Evolutionary conservation across 2,797 vertebrate genomes (phyloP).

Genomic region (Salmo trutta): DNA sequence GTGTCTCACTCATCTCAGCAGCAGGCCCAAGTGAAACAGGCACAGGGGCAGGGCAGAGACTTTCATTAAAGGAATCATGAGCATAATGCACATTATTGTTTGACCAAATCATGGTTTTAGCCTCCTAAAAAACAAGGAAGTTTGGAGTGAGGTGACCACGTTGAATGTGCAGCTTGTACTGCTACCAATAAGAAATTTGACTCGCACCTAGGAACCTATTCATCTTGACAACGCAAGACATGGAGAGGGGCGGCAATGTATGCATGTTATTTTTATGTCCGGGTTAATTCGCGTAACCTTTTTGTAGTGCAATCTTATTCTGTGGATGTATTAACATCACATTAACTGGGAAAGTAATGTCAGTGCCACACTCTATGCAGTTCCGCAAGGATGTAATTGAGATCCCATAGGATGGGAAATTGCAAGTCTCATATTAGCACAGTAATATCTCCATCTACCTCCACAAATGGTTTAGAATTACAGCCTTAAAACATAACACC

Average conservation of each 20-base stretch:
- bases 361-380: constrained; percentile 34
- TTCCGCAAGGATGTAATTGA: constrained; percentile 61
- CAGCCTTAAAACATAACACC: constrained; percentile 37
- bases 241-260: constrained; percentile 9
- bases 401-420: constrained; percentile 60
- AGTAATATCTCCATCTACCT: constrained; percentile 55
- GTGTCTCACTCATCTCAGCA: no score
- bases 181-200: no score
- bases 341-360: constrained; percentile 63
- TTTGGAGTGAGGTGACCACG: no score
- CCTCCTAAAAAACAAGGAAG: no score
- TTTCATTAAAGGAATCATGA: no score
- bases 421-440: constrained; percentile 58
- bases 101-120: no score
- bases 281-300: constrained; percentile 65
- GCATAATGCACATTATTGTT: no score
- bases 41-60: no score
- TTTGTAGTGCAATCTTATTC: constrained; percentile 59
- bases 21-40: no score
- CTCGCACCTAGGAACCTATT: constrained; percentile 17
- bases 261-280: constrained; percentile 49
- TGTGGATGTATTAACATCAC: constrained; percentile 62
- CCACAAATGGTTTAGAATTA: constrained; percentile 51
- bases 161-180: no score
- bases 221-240: constrained; percentile 9